Conservation (phyloP, 1,140 invertebrate genomes). For the Sinella curviseta region DNA sequence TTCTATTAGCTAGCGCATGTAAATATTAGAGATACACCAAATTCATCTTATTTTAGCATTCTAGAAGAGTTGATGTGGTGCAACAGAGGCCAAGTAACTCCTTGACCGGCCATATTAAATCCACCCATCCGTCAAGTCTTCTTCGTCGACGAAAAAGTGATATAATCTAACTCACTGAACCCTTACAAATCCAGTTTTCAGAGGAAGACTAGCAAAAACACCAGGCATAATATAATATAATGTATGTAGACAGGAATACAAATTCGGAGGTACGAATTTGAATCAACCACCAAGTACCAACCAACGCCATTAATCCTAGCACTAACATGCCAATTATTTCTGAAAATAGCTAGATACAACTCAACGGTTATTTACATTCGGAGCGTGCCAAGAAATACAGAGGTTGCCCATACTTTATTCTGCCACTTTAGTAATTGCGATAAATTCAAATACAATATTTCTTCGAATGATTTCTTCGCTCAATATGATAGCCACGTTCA, state of each 20-base stretch:
- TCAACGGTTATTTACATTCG: constrained; percentile 24
- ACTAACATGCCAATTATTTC: constrained; percentile 9
- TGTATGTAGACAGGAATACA: background rate
- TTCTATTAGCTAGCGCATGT: background rate
- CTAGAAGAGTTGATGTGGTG: background rate
- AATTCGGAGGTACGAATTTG: background rate
- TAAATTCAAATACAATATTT: too few relatives aligned
- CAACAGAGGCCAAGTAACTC: constrained; percentile 21
- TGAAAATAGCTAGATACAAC: constrained; percentile 2
- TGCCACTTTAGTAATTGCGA: too few relatives aligned
- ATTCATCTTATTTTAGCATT: background rate
- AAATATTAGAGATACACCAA: background rate
- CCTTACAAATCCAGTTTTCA: constrained; percentile 22
- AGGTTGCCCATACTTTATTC: too few relatives aligned
- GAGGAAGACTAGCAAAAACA: background rate
- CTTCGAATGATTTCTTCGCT: too few relatives aligned
- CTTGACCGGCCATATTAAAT: constrained; percentile 21
- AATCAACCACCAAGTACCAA: background rate
- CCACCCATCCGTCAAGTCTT: constrained; percentile 26
- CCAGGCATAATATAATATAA: background rate
- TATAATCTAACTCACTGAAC: constrained; percentile 20
- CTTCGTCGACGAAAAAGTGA: constrained; percentile 10
- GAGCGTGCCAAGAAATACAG: constrained; percentile 15
- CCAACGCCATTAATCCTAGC: too few relatives aligned
- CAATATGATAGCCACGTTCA: too few relatives aligned